A percentile compares a stretch with the other conserved stretches of the same genome.
Evolutionary conservation across 2,113 vertebrate species (phyloP).

Genomic region (Pseudorectes ferrugineus): DNA sequence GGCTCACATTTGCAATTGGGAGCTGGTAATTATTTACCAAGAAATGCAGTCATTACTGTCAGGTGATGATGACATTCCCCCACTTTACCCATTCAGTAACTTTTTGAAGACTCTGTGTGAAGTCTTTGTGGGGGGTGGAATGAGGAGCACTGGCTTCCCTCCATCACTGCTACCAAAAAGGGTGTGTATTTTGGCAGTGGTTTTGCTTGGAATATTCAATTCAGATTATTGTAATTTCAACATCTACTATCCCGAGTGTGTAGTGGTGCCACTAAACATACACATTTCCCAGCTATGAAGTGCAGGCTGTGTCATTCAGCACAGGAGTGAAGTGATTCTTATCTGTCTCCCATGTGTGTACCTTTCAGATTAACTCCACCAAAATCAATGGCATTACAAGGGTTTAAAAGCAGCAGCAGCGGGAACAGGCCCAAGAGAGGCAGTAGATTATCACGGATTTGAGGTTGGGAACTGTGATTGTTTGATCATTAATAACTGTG

Average conservation of each 20-base stretch:
- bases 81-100: slow-evolving; percentile 3
- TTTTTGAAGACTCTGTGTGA: neutral
- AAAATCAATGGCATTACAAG: neutral
- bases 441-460: neutral
- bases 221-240: slow-evolving; percentile 28
- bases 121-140: neutral
- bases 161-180: neutral
- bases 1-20: neutral
- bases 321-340: neutral
- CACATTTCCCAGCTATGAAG: neutral
- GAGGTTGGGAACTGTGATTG: neutral
- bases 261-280: neutral
- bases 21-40: slow-evolving; percentile 14
- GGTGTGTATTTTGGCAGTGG: slow-evolving; percentile 24
- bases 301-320: neutral
- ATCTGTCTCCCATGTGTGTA: neutral
- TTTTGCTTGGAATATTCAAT: slow-evolving; percentile 16
- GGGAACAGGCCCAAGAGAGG: neutral
- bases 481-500: neutral
- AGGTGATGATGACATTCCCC: slow-evolving; percentile 23
- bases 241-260: neutral
- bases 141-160: neutral
- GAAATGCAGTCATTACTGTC: slow-evolving; percentile 15
- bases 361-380: neutral
- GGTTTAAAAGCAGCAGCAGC: neutral